Percentiles rank a stretch among this genome's conserved stretches.
These are phyloP conservation scores for Ophraella communa DNA, from an alignment of 2,888 invertebrate genomes.

Conservation along the genomic window DNA sequence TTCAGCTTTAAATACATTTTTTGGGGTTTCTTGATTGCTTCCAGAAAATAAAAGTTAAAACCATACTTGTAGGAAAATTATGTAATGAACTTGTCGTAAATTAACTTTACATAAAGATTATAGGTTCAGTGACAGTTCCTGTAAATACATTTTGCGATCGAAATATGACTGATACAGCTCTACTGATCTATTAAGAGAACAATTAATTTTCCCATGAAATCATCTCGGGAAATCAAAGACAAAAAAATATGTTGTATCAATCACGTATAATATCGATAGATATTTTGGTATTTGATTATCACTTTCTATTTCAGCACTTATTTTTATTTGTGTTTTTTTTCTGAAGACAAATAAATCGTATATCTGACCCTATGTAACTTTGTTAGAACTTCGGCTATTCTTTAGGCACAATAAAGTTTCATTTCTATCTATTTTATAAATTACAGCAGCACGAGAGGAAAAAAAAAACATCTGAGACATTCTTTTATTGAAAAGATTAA, in stretches of 20 bases:
- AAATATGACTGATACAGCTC: neutral
- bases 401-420: neutral
- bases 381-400: neutral
- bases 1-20: too few species aligned
- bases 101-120: too few species aligned
- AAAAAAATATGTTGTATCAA: neutral
- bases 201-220: neutral
- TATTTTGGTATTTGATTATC: neutral
- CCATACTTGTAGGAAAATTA: too few species aligned
- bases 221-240: neutral
- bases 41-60: too few species aligned
- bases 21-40: too few species aligned
- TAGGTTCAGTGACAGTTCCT: too few species aligned
- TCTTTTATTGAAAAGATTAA: constrained; percentile 15
- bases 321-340: neutral
- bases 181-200: too few species aligned
- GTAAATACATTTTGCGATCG: too few species aligned
- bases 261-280: neutral
- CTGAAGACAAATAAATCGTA: neutral
- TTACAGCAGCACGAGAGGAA: neutral
- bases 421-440: constrained; percentile 9
- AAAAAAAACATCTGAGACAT: constrained; percentile 6
- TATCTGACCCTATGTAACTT: neutral
- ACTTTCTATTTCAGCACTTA: neutral
- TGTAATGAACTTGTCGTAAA: too few species aligned